Conservation (phyloP, 2,888 invertebrate species). For the Xestia rhomboidea region DNA sequence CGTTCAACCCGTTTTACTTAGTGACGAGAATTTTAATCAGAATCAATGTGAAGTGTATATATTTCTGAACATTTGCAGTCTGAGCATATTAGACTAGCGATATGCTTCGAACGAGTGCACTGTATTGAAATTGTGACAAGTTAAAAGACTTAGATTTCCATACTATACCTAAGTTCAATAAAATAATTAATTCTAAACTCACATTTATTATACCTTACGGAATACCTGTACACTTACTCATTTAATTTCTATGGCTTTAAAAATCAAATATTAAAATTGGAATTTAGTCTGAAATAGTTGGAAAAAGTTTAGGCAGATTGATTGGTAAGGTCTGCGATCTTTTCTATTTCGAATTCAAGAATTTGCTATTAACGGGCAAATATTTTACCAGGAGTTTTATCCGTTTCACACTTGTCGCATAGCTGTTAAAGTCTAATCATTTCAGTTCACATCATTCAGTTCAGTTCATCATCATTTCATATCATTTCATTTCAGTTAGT, state of each 20-base stretch:
- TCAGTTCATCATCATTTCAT: too few relatives aligned
- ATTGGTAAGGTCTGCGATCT: background rate
- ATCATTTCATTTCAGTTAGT: too few relatives aligned
- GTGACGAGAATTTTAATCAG: constrained; percentile 20
- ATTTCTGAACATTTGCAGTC: background rate
- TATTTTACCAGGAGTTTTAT: background rate
- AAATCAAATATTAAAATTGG: background rate
- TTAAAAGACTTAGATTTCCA: background rate
- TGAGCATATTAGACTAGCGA: background rate
- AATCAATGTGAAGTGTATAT: background rate
- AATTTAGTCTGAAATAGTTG: background rate
- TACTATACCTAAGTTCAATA: background rate
- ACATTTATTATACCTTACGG: background rate
- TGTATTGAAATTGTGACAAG: background rate
- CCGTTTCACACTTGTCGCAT: background rate
- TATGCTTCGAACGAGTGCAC: background rate
- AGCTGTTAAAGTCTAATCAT: background rate
- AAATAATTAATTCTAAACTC: background rate
- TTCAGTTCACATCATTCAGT: too few relatives aligned
- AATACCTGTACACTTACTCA: background rate
- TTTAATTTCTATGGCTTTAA: background rate
- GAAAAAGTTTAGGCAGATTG: background rate
- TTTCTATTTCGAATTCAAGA: background rate
- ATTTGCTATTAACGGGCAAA: too few relatives aligned
- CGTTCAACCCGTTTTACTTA: background rate